Base-by-base conservation (phyloP, 1,140 invertebrate genomes). In the Acyrthosiphon pisum region DNA sequence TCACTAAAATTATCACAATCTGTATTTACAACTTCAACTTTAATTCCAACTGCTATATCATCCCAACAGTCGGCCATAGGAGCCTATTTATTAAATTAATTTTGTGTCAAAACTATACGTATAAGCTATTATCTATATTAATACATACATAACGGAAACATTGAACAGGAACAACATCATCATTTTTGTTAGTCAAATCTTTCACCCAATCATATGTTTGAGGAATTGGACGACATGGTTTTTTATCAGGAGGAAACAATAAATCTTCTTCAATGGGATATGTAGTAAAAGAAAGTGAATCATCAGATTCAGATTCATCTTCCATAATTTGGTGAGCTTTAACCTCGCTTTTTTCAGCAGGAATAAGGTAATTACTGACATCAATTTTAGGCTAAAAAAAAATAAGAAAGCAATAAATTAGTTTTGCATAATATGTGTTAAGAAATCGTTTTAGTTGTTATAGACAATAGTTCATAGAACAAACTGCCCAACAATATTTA, bases 11-110 rank as follows among this genome's bases (percentile, higher is more conserved):
- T 97, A 95, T 98, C 97, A 95, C 97, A 97, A 95, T 99, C 98
- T 23, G 97, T 97, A 95, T 99, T 99, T 94, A 98, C 97, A 2
- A 99, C 98, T 96, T 99, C 98, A 0, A 99, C 97, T 95, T 99
- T 99, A 97, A 99, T 99, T 37, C 98, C 98, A 93, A 98, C 97
- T 94, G 97, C 97, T 93, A 99, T 98, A 94, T 97, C 98, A 94
- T 99, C 98, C 98, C 98, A 99, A 95, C 98, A 97, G 94, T 99
- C 98, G 93, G 97, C 96, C 95, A 99, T 97, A 0, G 98, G 98
- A 9, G 98, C 98, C 97, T 97, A 94, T 87, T 95, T 41, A 53
- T 53, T 0, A 83, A 83, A 50, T 83, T 83, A 4, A 26, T 83
- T 35, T 83, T 48, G 1, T 37, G 22, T 83, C 18, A 83, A 48